These are phyloP conservation scores for Chrysolina haemoptera DNA, from an alignment of 2,888 invertebrate species.

Conservation along the genomic window DNA sequence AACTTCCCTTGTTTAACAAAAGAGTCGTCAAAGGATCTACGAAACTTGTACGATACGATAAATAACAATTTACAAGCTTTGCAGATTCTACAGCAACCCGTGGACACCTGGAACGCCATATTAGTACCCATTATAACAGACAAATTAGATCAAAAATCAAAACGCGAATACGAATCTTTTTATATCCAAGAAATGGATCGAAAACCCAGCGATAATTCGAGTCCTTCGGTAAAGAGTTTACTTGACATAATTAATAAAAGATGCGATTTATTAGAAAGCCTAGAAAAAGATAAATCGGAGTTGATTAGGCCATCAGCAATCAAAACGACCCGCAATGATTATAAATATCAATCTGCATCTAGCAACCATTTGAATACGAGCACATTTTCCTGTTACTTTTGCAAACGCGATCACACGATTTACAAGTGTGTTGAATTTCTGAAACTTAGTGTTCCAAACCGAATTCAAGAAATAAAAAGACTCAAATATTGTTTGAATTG, in stretches of 20 bases:
- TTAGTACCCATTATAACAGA: background rate
- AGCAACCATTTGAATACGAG: constrained; percentile 4
- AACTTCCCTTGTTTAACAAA: too few relatives aligned
- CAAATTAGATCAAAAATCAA: background rate
- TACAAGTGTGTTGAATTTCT: too few relatives aligned
- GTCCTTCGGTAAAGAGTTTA: background rate
- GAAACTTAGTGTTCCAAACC: too few relatives aligned
- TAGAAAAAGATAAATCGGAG: background rate
- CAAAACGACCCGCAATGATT: background rate
- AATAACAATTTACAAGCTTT: background rate
- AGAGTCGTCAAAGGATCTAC: too few relatives aligned
- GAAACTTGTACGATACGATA: too few relatives aligned
- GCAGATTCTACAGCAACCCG: constrained; percentile 9
- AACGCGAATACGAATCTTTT: background rate
- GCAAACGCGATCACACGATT: too few relatives aligned
- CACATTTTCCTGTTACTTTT: background rate
- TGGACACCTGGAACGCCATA: background rate
- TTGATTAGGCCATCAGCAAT: too few relatives aligned
- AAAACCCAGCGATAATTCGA: background rate
- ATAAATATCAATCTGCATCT: background rate
- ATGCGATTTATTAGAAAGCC: background rate
- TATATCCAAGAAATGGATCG: constrained; percentile 11
- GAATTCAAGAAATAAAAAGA: background rate
- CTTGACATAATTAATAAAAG: background rate
- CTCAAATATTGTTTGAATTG: background rate